Base-by-base conservation (phyloP, 2,113 vertebrate genomes). In the Xiphophorus hellerii region DNA sequence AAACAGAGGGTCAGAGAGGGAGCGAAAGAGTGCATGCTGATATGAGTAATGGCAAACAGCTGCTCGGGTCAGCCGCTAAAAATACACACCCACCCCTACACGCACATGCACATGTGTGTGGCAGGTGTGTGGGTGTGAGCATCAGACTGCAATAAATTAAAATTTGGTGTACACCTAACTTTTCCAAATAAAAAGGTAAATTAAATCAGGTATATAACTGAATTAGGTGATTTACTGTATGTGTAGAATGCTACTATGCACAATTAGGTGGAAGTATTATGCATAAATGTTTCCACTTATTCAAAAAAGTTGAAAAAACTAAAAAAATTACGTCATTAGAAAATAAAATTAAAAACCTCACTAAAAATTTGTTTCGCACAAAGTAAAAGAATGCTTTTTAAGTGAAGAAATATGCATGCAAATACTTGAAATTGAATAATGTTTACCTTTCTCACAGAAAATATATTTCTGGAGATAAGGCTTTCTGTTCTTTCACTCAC, bases 11-110 rank as follows among this genome's bases (percentile, higher is more conserved):
- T 85, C 82, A 87, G 83, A 84, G 83, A 86, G 73, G 82, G 85
- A 89, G 85, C 64, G 82, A 87, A 83, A 73, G 88, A 86, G 84
- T 78, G 71, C 80, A 88, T 78, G 82, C 74, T 89, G 91, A 91
- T 92, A 92, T 92, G 92, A 93, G 86, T 94, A 94, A 94, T 92
- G 87, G 88, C 90, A 88, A 93, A 88, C 92, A 93, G 92, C 92
- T 93, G 91, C 84, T 73, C 35, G 11, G 78, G 58, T 80, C 17
- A 64, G 80, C 78, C 65, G 80, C 93, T 94, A 94, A 93, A 94
- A 93, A 94, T 93, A 94, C 81, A 84, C 84, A 65, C 87, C 73
- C 39, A 42, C 39, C 15, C 1, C 14, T 13, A 14, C 39, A 14
- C 39, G 3, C 39, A 42, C 39, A 15, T 1, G 4, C 74, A 87